Percentiles rank a stretch among this genome's conserved stretches.
phyloP scores from a whole-genome alignment of 2,113 vertebrate species.

The Hyla sarda region DNA sequence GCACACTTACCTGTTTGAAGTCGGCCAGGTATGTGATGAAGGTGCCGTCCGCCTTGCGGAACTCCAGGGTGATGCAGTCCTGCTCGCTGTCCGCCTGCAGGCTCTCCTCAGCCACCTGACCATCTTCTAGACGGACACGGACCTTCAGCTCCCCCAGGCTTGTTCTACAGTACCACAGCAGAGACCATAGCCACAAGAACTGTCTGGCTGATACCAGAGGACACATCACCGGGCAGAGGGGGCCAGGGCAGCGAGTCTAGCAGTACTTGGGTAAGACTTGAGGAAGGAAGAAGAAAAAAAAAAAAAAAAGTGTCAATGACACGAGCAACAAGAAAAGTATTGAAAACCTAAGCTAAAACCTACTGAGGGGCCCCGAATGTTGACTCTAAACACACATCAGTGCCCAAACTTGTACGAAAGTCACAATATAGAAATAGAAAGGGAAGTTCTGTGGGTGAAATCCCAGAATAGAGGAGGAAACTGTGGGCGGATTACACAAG shows the following conservation, averaged over 20 bases:
- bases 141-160: conserved; percentile 83
- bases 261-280: background rate
- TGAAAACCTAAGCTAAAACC: too few species aligned
- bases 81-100: conserved; percentile 89
- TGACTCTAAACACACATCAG: too few species aligned
- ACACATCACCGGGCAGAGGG: conserved; percentile 58
- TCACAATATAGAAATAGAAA: too few species aligned
- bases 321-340: too few species aligned
- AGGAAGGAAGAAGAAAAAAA: background rate
- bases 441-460: too few species aligned
- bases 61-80: conserved; percentile 88
- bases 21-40: conserved; percentile 90
- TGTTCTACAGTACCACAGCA: conserved; percentile 51
- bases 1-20: conserved; percentile 78
- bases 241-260: conserved; percentile 29
- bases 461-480: too few species aligned
- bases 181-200: conserved; percentile 45
- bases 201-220: conserved; percentile 26
- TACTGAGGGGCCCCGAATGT: background rate
- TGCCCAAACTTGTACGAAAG: too few species aligned
- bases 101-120: conserved; percentile 89
- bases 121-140: conserved; percentile 86
- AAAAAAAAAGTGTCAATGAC: background rate
- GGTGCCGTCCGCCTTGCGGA: conserved; percentile 87
- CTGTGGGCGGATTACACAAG: too few species aligned